A percentile compares a stretch with the other conserved stretches of the same genome.
Conservation (phyloP, 2,797 vertebrate species). For the Rhinella marina region DNA sequence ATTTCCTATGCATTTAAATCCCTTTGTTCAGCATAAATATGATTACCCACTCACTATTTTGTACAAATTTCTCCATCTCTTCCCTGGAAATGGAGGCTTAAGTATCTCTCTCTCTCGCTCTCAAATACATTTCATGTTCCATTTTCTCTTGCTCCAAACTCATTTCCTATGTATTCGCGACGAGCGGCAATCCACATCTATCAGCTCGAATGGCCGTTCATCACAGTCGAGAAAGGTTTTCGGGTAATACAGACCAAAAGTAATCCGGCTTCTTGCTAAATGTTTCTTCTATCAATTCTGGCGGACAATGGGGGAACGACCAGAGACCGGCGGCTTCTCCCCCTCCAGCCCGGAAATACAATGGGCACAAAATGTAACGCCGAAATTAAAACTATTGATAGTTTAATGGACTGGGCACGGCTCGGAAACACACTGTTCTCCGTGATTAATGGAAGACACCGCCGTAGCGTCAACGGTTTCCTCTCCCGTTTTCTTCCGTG, state of each 20-base stretch:
- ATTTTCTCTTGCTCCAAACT: slow-evolving; percentile 44
- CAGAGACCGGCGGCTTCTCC: slow-evolving; percentile 1
- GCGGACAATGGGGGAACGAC: slow-evolving; percentile 27
- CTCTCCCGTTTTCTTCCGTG: neutral
- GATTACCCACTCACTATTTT: slow-evolving; percentile 40
- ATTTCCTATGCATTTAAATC: slow-evolving; percentile 56
- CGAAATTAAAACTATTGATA: slow-evolving; percentile 30
- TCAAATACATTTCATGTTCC: slow-evolving; percentile 49
- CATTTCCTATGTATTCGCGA: slow-evolving; percentile 47
- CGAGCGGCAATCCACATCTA: slow-evolving; percentile 49
- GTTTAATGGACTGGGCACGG: slow-evolving; percentile 13
- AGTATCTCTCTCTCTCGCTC: slow-evolving; percentile 43
- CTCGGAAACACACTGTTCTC: neutral
- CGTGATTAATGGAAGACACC: slow-evolving; percentile 23
- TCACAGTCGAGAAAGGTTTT: slow-evolving; percentile 34
- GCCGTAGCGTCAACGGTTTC: slow-evolving; percentile 12
- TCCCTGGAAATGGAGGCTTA: slow-evolving; percentile 24
- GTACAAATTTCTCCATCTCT: slow-evolving; percentile 50
- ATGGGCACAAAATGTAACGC: slow-evolving; percentile 10
- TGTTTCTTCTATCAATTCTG: slow-evolving; percentile 15
- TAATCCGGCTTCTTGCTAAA: slow-evolving; percentile 25
- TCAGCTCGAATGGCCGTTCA: slow-evolving; percentile 55
- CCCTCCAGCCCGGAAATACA: neutral
- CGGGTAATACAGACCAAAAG: slow-evolving; percentile 32
- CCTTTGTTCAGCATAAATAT: slow-evolving; percentile 51